Evolutionary conservation across 1,140 invertebrate genomes (phyloP), one percentile per base, ranked within the genome.

Genomic region (Thaumetopoea pityocampa): DNA sequence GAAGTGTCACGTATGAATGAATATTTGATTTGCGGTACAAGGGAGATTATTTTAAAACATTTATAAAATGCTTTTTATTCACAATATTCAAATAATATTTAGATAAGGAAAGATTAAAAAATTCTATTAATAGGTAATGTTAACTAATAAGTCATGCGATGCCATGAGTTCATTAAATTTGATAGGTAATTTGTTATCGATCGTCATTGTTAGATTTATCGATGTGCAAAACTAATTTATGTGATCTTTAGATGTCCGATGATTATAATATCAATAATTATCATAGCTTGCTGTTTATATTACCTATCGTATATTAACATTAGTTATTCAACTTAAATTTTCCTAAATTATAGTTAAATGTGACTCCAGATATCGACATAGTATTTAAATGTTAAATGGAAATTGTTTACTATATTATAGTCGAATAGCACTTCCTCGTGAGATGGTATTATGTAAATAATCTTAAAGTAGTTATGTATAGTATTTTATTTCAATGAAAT

Each of bases 401-500:
- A 69, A 78, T 74, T 81, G 73, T 78, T 81, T 76, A 73, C 71
- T 69, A 64, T 67, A 71, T 63, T 60, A 56, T 40, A 41, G 37
- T 45, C 63, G 44, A 57, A 66, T 69, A 65, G 59, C 50, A 66
- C 60, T 74, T 67, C 67, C 58, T 51, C 56, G 46, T 62, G 65
- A 72, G 60, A 74, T 64, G 76, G 76, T 83, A 83, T 80, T 80
- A 77, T 80, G 79, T 83, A 83, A 62, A 83, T 80, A 82, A 68
- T 78, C 62, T 67, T 73, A 72, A 50, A 72, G 71, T 82, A 82
- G 74, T 79, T 82, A 80, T 83, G 79, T 83, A 83, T 80, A 83
- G 74, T 79, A 82, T 78, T 74, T 78, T 83, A 83, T 83, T 83
- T 83, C 76, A 68, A 68, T 77, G 79, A 77, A 83, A 79, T 83